phyloP scores from a whole-genome alignment of 1,140 invertebrate genomes.

The Zeugodacus cucurbitae region DNA sequence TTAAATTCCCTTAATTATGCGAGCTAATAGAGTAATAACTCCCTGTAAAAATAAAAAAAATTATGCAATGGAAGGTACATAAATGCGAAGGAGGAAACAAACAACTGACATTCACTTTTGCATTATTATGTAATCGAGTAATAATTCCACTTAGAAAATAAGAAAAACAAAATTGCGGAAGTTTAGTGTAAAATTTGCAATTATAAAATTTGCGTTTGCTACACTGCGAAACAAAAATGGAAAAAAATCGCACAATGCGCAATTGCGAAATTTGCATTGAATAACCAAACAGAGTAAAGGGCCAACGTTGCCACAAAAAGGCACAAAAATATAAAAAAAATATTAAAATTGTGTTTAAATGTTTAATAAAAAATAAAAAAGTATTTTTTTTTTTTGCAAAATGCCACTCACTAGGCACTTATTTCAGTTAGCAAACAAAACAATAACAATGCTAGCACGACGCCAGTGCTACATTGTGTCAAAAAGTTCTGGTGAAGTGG shows the following conservation, averaged over 20 bases:
- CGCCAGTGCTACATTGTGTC: neutral
- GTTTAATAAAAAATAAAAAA: neutral
- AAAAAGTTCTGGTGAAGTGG: neutral
- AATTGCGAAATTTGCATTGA: neutral
- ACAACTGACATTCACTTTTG: constrained; percentile 11
- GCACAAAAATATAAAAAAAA: neutral
- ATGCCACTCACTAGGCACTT: neutral
- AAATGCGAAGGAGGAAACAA: neutral
- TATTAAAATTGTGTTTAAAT: neutral
- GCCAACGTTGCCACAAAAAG: neutral
- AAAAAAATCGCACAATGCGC: neutral
- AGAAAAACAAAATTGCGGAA: neutral
- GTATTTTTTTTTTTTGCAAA: neutral
- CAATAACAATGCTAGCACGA: neutral
- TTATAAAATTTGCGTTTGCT: neutral
- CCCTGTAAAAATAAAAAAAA: neutral
- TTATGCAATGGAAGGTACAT: neutral
- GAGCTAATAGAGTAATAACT: neutral
- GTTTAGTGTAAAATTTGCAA: constrained; percentile 5
- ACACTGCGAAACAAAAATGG: neutral
- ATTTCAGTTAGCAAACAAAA: neutral
- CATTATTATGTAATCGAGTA: neutral
- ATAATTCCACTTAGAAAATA: neutral
- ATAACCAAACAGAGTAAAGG: neutral
- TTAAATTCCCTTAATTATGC: neutral